Evolutionary conservation across 2,888 invertebrate genomes (phyloP).

Genomic region (Lycaena phlaeas): DNA sequence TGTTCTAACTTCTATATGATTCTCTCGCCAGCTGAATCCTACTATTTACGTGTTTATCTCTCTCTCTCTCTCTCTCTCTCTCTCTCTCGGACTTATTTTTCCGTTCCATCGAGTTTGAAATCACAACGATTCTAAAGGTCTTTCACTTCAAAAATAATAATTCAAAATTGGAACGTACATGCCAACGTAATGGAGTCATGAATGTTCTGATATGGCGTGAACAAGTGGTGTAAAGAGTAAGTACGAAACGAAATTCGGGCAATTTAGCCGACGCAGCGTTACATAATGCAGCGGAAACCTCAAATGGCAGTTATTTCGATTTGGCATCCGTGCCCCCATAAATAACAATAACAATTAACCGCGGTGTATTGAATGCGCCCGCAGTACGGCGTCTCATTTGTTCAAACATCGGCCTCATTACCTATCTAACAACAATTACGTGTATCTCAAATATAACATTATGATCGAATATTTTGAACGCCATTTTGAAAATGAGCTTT

Average conservation of each 20-base stretch:
- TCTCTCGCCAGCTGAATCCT: too few relatives aligned
- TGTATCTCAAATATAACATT: too few relatives aligned
- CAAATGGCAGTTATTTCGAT: constrained; percentile 21
- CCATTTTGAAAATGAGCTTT: too few relatives aligned
- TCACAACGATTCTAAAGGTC: too few relatives aligned
- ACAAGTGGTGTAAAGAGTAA: constrained; percentile 5
- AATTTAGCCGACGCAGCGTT: constrained; percentile 13
- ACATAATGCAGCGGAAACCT: constrained; percentile 19
- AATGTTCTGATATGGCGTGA: background rate
- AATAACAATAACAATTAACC: constrained; percentile 22
- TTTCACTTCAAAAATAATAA: too few relatives aligned
- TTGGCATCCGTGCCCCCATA: constrained; percentile 18
- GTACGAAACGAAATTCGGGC: background rate
- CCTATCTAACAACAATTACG: constrained; percentile 11
- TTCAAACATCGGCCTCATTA: constrained; percentile 19
- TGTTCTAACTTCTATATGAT: too few relatives aligned
- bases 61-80: too few relatives aligned
- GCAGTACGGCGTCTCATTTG: constrained; percentile 19
- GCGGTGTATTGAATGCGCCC: constrained; percentile 17
- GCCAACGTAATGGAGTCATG: background rate
- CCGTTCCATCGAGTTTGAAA: too few relatives aligned
- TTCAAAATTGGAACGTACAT: too few relatives aligned
- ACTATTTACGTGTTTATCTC: too few relatives aligned
- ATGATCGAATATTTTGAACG: too few relatives aligned
- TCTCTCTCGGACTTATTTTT: too few relatives aligned